Conservation (phyloP, 2,888 invertebrate genomes). For the Pristionchus entomophagus region DNA sequence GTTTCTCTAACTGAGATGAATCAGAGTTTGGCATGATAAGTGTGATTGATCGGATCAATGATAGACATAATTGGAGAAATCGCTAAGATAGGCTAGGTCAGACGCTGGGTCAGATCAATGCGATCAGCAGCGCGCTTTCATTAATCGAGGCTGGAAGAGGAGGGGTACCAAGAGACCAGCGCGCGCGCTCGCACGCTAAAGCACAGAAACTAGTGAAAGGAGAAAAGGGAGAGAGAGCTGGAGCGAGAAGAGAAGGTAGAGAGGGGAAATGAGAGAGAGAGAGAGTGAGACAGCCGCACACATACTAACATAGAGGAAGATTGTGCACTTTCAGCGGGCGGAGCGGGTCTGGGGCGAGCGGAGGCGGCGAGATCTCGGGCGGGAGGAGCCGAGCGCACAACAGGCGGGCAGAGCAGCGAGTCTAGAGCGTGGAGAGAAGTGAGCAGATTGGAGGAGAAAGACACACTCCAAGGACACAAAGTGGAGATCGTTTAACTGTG, state of each 20-base stretch:
- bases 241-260: neutral
- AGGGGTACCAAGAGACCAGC: neutral
- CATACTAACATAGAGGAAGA: neutral
- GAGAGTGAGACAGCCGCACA: neutral
- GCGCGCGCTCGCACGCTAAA: conserved; percentile 29
- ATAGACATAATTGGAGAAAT: neutral
- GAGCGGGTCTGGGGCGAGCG: neutral
- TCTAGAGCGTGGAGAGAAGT: neutral
- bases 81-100: neutral
- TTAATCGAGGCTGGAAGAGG: too few relatives aligned
- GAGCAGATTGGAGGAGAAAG: neutral
- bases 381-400: neutral
- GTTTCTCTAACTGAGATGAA: neutral
- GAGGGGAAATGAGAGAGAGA: too few relatives aligned
- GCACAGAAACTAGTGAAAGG: conserved; percentile 25
- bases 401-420: neutral
- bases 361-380: too few relatives aligned
- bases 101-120: neutral
- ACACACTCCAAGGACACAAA: conserved; percentile 34
- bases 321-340: conserved; percentile 3
- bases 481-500: conserved; percentile 6
- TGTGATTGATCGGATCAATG: neutral
- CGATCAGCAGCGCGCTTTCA: too few relatives aligned
- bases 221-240: neutral
- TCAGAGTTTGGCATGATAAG: neutral